Evolutionary conservation across 2,888 invertebrate species (phyloP).

Genomic region (Nemotelus pantherinus): DNA sequence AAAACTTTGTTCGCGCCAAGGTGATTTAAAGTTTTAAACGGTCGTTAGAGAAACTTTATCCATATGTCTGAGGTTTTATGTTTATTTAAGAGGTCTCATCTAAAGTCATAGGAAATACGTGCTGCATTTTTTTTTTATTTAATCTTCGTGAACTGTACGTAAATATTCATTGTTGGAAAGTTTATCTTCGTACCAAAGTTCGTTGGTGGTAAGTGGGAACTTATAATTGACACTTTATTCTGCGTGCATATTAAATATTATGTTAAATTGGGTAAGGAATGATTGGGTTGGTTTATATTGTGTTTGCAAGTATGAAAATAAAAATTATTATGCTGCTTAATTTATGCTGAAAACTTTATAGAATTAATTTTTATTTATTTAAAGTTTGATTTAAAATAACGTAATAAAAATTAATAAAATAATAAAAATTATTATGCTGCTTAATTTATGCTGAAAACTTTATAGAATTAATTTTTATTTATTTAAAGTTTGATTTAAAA

Average conservation of each 20-base stretch:
- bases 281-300: too few relatives aligned
- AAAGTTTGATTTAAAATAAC: too few relatives aligned
- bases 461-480: too few relatives aligned
- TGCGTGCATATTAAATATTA: not conserved
- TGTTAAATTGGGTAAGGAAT: too few relatives aligned
- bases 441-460: too few relatives aligned
- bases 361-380: too few relatives aligned
- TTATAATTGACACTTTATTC: constrained; percentile 26
- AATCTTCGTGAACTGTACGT: constrained; percentile 27
- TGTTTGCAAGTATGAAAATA: too few relatives aligned
- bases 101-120: constrained; percentile 27
- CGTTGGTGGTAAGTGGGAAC: not conserved
- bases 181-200: not conserved
- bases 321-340: too few relatives aligned
- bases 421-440: too few relatives aligned
- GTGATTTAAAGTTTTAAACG: constrained; percentile 45
- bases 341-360: too few relatives aligned
- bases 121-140: constrained; percentile 36
- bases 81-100: constrained; percentile 42
- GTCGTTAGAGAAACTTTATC: constrained; percentile 43
- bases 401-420: too few relatives aligned
- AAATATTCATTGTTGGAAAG: constrained; percentile 34
- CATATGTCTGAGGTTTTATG: constrained; percentile 33
- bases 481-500: too few relatives aligned
- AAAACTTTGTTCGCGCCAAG: constrained; percentile 13